These are phyloP conservation scores for Chesias legatella DNA, from an alignment of 2,888 invertebrate genomes.

Conservation along the genomic window DNA sequence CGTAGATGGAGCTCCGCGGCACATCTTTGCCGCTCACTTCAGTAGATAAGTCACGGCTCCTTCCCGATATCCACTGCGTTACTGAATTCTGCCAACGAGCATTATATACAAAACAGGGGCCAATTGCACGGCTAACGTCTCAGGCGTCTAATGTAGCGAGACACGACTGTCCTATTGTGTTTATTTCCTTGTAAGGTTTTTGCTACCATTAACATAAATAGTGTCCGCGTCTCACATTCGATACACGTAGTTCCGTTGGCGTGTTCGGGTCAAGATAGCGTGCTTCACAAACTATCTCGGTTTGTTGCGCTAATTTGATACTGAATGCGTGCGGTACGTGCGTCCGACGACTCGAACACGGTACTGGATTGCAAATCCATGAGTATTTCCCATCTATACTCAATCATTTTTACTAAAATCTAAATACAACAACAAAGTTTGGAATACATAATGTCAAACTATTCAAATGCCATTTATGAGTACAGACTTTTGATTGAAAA, in stretches of 20 bases:
- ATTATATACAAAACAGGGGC: slow-evolving; percentile 73
- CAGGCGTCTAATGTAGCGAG: slow-evolving; percentile 69
- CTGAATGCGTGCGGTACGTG: slow-evolving; percentile 42
- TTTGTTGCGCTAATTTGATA: slow-evolving; percentile 48
- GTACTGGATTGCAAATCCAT: slow-evolving; percentile 34
- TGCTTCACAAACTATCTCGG: slow-evolving; percentile 41
- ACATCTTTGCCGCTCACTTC: slow-evolving; percentile 57
- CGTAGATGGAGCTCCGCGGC: slow-evolving; percentile 30
- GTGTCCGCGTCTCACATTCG: slow-evolving; percentile 67
- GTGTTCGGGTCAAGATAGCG: slow-evolving; percentile 47
- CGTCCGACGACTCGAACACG: slow-evolving; percentile 26
- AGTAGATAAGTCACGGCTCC: slow-evolving; percentile 63
- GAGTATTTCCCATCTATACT: slow-evolving; percentile 19
- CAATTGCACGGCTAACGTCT: slow-evolving; percentile 66
- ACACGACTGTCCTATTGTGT: slow-evolving; percentile 76
- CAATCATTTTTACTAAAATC: slow-evolving; percentile 24
- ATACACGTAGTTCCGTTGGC: slow-evolving; percentile 55
- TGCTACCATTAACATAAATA: slow-evolving; percentile 76
- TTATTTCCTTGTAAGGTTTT: slow-evolving; percentile 74
- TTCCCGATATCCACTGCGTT: slow-evolving; percentile 67
- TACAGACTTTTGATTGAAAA: slow-evolving; percentile 20
- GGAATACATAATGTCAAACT: slow-evolving; percentile 24
- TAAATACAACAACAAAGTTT: slow-evolving; percentile 24
- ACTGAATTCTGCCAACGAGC: slow-evolving; percentile 72
- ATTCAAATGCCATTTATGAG: slow-evolving; percentile 20